Conservation (phyloP, 2,113 vertebrate genomes). For the Salminus brasiliensis region DNA sequence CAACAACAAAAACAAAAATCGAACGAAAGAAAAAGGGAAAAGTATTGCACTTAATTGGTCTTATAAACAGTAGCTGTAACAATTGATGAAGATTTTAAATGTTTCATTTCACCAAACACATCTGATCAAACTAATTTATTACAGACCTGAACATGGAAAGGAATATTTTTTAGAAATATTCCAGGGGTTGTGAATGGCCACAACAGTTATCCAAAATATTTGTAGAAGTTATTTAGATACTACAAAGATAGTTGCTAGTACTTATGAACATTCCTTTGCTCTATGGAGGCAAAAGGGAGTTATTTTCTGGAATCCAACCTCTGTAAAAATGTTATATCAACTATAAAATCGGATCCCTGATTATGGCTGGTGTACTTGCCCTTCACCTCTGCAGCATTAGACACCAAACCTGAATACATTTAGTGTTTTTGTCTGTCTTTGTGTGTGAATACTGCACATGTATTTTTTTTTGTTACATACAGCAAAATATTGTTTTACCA, state of each 20-base stretch:
- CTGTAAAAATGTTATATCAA: too few species aligned
- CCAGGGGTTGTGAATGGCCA: slow-evolving; percentile 1
- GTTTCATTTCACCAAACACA: slow-evolving; percentile 54
- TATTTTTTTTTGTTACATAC: slow-evolving; percentile 69
- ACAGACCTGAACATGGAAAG: slow-evolving; percentile 31
- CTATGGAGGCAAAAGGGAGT: slow-evolving; percentile 7
- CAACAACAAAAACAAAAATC: too few species aligned
- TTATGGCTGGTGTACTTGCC: slow-evolving; percentile 57
- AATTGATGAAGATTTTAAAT: slow-evolving; percentile 35
- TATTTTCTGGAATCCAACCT: slow-evolving; percentile 47
- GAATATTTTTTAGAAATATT: slow-evolving; percentile 6
- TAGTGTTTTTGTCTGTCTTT: slow-evolving; percentile 64
- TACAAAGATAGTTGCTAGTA: slow-evolving; percentile 27
- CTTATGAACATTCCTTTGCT: slow-evolving; percentile 25
- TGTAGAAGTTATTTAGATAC: background rate
- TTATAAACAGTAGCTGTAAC: slow-evolving; percentile 11
- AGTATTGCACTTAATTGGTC: slow-evolving; percentile 40
- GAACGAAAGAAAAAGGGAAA: slow-evolving; percentile 48
- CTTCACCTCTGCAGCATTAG: slow-evolving; percentile 61
- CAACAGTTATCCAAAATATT: background rate
- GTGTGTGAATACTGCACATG: slow-evolving; percentile 68
- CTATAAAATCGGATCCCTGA: background rate
- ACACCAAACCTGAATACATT: slow-evolving; percentile 65
- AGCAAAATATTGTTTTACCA: slow-evolving; percentile 67
- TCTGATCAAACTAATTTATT: slow-evolving; percentile 59